Base-by-base conservation (phyloP, 2,888 invertebrate genomes). In the Sarcophaga caerulescens region DNA sequence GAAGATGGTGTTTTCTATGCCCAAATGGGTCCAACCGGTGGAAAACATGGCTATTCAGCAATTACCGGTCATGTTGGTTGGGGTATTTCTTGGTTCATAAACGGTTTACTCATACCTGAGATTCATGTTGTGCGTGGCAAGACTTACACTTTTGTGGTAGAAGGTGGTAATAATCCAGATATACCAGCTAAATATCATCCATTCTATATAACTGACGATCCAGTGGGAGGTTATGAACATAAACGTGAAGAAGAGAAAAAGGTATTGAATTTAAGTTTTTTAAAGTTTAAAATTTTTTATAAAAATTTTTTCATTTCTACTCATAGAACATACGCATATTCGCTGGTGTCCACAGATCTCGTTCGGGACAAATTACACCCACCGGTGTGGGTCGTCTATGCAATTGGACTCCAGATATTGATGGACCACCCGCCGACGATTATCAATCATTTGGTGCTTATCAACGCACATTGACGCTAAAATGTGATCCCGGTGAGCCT, bases 31-130 rank as follows among this genome's bases (percentile, higher is more conserved):
- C 98, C 98, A 21, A 97, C 98, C 5, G 98, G 98, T 2, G 98
- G 98, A 44, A 96, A 97, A 92, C 96, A 96, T 89, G 98, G 98
- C 35, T 98, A 98, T 93, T 95, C 97, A 14, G 97, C 98, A 3
- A 98, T 97, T 75, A 97, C 97, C 75, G 97, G 98, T 87, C 97
- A 97, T 92, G 97, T 98, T 21, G 98, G 98, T 57, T 98, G 98
- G 98, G 98, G 98, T 45, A 96, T 98, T 87, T 96, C 97, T 0
- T 98, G 98, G 98, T 98, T 97, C 94, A 97, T 98, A 91, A 98
- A 98, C 93, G 98, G 98, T 0, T 94, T 98, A 3, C 94, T 98
- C 19, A 97, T 98, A 88, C 98, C 98, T 0, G 98, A 97, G 94
- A 96, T 98, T 89, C 96, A 97, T 91, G 96, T 98, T 62, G 96